These are phyloP conservation scores for Leuctra nigra DNA, from an alignment of 2,888 invertebrate genomes.

Conservation along the genomic window DNA sequence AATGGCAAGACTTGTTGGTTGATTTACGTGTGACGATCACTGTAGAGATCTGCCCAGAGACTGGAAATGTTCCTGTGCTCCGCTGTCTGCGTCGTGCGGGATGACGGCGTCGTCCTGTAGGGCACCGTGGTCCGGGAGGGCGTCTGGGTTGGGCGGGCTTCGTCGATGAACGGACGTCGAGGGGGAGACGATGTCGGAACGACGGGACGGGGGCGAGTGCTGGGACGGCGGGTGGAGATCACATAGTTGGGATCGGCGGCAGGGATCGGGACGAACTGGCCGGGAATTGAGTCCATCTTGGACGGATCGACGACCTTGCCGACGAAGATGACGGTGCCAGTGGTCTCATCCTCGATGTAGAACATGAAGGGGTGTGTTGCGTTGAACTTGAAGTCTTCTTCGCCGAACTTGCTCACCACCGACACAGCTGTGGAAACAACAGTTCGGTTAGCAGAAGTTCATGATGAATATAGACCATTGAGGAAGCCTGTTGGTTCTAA, in stretches of 20 bases:
- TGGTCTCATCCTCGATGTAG: slow-evolving; percentile 68
- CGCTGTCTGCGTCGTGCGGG: background rate
- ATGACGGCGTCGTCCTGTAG: no score
- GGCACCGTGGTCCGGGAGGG: no score
- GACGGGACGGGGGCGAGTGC: background rate
- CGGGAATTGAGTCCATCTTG: slow-evolving; percentile 26
- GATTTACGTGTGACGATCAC: background rate
- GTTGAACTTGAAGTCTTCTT: slow-evolving; percentile 52
- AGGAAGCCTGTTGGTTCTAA: no score
- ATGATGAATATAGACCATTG: no score
- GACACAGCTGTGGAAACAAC: slow-evolving; percentile 48
- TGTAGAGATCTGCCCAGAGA: background rate
- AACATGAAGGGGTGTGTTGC: slow-evolving; percentile 72
- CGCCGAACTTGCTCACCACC: slow-evolving; percentile 66
- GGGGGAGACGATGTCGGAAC: background rate
- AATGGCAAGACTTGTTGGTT: no score
- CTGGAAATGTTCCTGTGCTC: background rate
- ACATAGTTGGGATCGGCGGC: background rate
- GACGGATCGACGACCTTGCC: slow-evolving; percentile 64
- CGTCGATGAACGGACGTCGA: background rate
- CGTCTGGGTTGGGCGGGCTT: no score
- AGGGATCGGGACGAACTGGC: background rate
- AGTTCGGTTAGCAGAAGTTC: no score
- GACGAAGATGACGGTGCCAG: slow-evolving; percentile 65
- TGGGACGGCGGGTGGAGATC: background rate